Conservation (phyloP, 2,888 invertebrate species). For the Eupelmus urozonus region DNA sequence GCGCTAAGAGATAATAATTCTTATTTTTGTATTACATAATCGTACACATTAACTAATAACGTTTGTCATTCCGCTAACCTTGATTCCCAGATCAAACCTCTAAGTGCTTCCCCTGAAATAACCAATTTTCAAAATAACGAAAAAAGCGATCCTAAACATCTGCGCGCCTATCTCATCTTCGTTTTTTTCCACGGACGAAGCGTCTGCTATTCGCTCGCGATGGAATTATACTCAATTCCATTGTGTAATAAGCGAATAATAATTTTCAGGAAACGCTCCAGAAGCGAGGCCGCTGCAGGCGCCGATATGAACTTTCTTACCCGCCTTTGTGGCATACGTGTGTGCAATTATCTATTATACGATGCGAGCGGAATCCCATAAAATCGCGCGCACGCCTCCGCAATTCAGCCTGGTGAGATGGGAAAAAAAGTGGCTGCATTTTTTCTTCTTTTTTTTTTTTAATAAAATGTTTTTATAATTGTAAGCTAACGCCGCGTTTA, state of each 20-base stretch:
- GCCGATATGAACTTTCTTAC: constrained; percentile 28
- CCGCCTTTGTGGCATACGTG: not conserved
- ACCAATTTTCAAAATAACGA: too few species aligned
- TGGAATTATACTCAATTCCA: not conserved
- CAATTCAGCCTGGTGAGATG: too few species aligned
- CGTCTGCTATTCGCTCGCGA: not conserved
- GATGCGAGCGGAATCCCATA: not conserved
- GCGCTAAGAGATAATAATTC: too few species aligned
- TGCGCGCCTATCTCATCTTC: not conserved
- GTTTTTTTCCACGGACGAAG: not conserved
- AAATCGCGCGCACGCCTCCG: not conserved
- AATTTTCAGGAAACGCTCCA: constrained; percentile 19
- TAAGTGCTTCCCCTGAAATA: too few species aligned
- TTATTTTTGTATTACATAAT: too few species aligned
- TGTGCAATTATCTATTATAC: constrained; percentile 17
- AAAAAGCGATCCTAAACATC: too few species aligned
- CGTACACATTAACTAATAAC: too few species aligned
- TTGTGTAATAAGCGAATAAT: constrained; percentile 19
- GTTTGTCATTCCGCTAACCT: too few species aligned
- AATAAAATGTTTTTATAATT: not conserved
- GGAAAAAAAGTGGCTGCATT: too few species aligned
- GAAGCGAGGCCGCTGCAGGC: not conserved
- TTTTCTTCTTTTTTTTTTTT: constrained; percentile 17
- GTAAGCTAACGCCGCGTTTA: too few species aligned
- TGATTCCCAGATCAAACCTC: too few species aligned